Percentiles rank a stretch among this genome's conserved stretches.
Conservation (phyloP, 2,888 invertebrate species). For the Aleiodes leptofemur region DNA sequence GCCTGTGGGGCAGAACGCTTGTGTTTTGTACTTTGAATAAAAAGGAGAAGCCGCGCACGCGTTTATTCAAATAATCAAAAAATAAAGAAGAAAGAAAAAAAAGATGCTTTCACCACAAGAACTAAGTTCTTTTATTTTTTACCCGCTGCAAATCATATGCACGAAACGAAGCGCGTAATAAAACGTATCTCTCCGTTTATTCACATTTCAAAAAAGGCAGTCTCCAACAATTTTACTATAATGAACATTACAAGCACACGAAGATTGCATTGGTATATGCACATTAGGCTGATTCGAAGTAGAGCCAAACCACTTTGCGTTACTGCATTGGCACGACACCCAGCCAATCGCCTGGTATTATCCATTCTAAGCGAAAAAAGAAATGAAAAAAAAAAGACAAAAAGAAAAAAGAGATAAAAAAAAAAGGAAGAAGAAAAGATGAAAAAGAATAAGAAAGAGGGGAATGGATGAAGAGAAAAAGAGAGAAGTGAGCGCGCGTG, state of each 20-base stretch:
- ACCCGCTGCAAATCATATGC: not conserved
- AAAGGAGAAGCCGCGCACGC: conserved; percentile 44
- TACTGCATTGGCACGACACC: conserved; percentile 60
- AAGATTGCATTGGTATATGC: conserved; percentile 14
- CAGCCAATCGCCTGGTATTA: conserved; percentile 66
- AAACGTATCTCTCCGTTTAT: not conserved
- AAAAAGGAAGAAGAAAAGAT: conserved; percentile 13
- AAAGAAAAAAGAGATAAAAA: conserved; percentile 32
- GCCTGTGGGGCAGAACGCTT: conserved; percentile 29
- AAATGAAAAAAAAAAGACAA: conserved; percentile 7
- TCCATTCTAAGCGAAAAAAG: conserved; percentile 39
- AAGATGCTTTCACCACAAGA: conserved; percentile 20
- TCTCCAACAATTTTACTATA: not conserved
- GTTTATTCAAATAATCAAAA: conserved; percentile 46
- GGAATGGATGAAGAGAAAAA: not conserved
- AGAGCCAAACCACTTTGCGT: conserved; percentile 30
- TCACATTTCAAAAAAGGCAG: not conserved
- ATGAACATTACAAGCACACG: conserved; percentile 7
- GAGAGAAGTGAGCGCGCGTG: conserved; percentile 69
- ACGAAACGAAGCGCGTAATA: conserved; percentile 10
- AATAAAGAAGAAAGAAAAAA: no score
- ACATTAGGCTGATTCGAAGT: conserved; percentile 29
- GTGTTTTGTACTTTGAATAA: conserved; percentile 29
- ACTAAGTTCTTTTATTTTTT: not conserved
- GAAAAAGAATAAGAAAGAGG: conserved; percentile 21